Evolutionary conservation across 2,113 vertebrate genomes (phyloP), one percentile per base, ranked within the genome.

Genomic region (Reinhardtius hippoglossoides): DNA sequence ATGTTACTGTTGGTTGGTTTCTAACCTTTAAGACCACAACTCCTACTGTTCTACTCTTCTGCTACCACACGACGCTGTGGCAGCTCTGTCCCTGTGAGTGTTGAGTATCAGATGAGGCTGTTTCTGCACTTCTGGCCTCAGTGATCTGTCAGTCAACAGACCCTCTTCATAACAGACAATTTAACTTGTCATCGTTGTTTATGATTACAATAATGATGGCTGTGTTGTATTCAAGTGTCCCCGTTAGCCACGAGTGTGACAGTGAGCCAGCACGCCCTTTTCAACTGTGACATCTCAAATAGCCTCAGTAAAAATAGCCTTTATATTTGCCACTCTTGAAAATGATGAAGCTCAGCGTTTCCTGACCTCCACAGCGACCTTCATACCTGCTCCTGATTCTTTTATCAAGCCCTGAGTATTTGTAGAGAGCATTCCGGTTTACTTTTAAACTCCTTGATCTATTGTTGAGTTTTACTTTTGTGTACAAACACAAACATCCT

Each of bases 21-120:
- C 31, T 31, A 31, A 31, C 31, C 6, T 31, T 8, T 5, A 31
- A 31, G 31, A 0, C 31, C 6, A 31, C 31, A 31, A 56, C 44
- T 46, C 73, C 72, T 80, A 60, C 75, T 74, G 71, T 75, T 67
- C 78, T 65, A 4, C 40, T 81, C 68, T 82, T 76, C 54, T 35
- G 24, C 84, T 84, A 80, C 72, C 63, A 21, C 69, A 58, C 31
- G 5, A 42, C 3, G 0, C 55, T 1, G 46, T 50, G 46, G 46
- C 15, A 50, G 6, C 18, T 18, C 46, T 62, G 9, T 60, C 40
- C 40, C 40, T 40, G 37, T 12, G 9, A 40, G 8, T 12, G 8
- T 0, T 13, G 40, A 42, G 9, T 61, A 21, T 27, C 62, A 48
- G 40, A 44, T 23, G 42, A 26, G 18, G 35, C 57, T 42, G 60